Percentiles rank a stretch among this genome's conserved stretches.
Conservation (phyloP, 2,797 vertebrate species). For the Tamandua tetradactyla region DNA sequence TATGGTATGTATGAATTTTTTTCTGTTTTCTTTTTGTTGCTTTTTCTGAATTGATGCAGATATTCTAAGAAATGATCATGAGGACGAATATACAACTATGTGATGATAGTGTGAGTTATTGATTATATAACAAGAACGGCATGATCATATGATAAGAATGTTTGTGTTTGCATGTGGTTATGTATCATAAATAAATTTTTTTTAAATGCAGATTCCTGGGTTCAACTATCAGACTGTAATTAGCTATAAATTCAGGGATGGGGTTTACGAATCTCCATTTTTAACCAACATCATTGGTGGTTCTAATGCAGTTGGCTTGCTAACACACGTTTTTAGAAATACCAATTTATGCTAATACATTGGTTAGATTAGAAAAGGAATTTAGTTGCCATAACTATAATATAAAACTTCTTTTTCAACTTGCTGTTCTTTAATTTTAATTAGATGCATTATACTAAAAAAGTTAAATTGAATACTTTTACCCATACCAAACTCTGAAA, state of each 20-base stretch:
- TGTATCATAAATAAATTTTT: too few relatives aligned
- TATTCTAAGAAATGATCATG: too few relatives aligned
- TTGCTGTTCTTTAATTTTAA: background rate
- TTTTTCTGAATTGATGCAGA: too few relatives aligned
- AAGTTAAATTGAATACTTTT: conserved; percentile 38
- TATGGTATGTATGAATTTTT: too few relatives aligned
- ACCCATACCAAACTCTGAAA: conserved; percentile 26
- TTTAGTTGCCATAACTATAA: background rate
- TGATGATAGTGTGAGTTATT: too few relatives aligned
- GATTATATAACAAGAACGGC: too few relatives aligned
- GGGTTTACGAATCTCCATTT: background rate
- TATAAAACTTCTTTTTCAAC: background rate
- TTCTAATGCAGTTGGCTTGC: conserved; percentile 7
- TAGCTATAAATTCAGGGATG: background rate
- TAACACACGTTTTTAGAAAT: conserved; percentile 17
- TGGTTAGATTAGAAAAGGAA: background rate
- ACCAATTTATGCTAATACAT: background rate
- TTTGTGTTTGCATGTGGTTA: too few relatives aligned
- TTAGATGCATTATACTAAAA: too few relatives aligned
- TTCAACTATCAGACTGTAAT: background rate
- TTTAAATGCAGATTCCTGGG: background rate
- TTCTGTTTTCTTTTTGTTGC: too few relatives aligned
- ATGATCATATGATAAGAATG: too few relatives aligned
- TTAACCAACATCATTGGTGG: background rate
- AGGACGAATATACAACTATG: too few relatives aligned